phyloP scores from a whole-genome alignment of 2,113 vertebrate genomes.

The Mellivora capensis region DNA sequence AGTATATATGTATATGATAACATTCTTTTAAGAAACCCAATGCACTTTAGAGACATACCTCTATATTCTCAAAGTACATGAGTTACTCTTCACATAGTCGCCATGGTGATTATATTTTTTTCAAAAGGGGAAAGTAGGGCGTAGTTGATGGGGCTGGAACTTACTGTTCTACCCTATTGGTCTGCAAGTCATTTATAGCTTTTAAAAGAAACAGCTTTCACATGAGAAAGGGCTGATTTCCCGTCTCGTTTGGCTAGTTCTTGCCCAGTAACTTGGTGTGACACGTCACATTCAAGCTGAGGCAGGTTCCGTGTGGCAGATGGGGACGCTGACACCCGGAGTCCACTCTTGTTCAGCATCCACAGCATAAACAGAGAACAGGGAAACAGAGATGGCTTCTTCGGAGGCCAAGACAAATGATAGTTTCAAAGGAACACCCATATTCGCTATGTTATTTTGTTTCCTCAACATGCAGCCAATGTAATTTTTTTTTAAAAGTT shows the following conservation, averaged over 20 bases:
- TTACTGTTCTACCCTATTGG: neutral
- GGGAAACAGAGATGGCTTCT: neutral
- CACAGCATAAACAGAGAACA: neutral
- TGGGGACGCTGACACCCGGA: neutral
- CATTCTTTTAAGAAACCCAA: neutral
- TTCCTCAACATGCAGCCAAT: neutral
- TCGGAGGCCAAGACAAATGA: conserved; percentile 21
- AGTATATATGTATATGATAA: neutral
- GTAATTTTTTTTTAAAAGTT: neutral
- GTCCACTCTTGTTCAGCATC: neutral
- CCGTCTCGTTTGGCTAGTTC: neutral
- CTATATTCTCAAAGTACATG: neutral
- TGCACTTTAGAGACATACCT: neutral
- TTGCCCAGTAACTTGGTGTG: neutral
- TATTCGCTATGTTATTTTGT: neutral
- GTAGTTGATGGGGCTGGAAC: neutral
- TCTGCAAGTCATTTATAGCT: neutral
- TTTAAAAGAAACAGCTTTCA: neutral
- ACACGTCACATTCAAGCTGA: neutral
- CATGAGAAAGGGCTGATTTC: neutral
- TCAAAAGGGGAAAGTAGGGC: neutral
- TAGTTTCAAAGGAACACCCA: neutral
- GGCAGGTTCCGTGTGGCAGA: neutral
- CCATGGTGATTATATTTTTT: neutral
- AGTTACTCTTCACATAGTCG: neutral